phyloP scores from a whole-genome alignment of 2,113 vertebrate genomes.

The Urocolius indicus region DNA sequence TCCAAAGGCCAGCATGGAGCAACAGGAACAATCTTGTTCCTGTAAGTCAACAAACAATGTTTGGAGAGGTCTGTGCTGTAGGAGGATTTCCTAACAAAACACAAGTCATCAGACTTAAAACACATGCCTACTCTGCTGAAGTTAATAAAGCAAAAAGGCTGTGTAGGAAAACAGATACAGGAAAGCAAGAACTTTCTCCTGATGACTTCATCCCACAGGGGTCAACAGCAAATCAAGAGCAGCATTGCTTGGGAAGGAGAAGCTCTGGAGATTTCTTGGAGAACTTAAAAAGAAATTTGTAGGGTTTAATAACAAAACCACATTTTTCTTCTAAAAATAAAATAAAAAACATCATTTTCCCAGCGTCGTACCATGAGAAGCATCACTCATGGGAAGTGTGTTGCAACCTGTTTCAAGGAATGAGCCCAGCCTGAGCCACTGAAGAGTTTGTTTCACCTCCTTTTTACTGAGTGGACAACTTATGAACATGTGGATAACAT shows the following conservation, averaged over 20 bases:
- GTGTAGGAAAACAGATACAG: slow-evolving; percentile 10
- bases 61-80: slow-evolving; percentile 46
- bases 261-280: not conserved
- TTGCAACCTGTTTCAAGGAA: not conserved
- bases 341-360: not conserved
- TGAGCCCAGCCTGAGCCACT: not conserved
- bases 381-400: not conserved
- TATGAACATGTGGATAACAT: rapidly evolving
- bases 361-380: rapidly evolving
- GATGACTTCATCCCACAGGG: slow-evolving; percentile 43
- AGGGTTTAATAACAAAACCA: not conserved
- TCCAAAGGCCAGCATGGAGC: not conserved
- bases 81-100: slow-evolving; percentile 46
- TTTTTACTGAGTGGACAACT: not conserved
- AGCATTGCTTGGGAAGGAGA: not conserved
- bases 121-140: slow-evolving; percentile 7
- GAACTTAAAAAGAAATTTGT: not conserved
- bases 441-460: not conserved
- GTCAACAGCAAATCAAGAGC: not conserved
- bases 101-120: slow-evolving; percentile 30
- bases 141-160: not conserved
- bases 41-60: slow-evolving; percentile 38
- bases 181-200: slow-evolving; percentile 53
- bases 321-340: not conserved
- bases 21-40: not conserved